These are phyloP conservation scores for Oreochromis spilurus DNA, from an alignment of 2,113 vertebrate genomes.

Conservation along the genomic window DNA sequence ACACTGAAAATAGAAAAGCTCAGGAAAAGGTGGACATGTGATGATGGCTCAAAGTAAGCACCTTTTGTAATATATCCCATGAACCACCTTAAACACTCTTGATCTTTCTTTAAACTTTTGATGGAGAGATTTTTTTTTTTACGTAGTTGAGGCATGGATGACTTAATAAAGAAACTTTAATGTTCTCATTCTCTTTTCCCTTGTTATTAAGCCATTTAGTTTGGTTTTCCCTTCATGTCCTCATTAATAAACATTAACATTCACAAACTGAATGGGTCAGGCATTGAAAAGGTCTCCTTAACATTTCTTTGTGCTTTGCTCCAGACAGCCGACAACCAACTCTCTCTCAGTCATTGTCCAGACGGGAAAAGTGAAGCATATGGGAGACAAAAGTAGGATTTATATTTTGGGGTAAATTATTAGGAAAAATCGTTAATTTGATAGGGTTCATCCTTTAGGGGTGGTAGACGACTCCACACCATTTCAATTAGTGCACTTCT, in stretches of 20 bases:
- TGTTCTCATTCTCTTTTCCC: slow-evolving; percentile 46
- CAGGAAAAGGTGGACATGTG: slow-evolving; percentile 59
- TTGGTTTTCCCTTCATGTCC: slow-evolving; percentile 87
- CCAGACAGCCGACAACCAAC: slow-evolving; percentile 75
- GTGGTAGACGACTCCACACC: slow-evolving; percentile 33
- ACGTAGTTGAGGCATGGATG: not conserved
- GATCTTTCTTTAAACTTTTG: slow-evolving; percentile 36
- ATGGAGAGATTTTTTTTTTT: not conserved
- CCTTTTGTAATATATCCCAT: slow-evolving; percentile 48
- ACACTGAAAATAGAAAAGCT: slow-evolving; percentile 71
- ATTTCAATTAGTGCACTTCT: slow-evolving; percentile 69
- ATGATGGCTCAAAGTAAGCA: slow-evolving; percentile 47
- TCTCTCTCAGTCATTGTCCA: slow-evolving; percentile 86
- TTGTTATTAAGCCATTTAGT: slow-evolving; percentile 80
- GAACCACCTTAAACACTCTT: slow-evolving; percentile 49
- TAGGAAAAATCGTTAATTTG: slow-evolving; percentile 24
- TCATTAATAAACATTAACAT: slow-evolving; percentile 95
- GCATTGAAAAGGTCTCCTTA: slow-evolving; percentile 96
- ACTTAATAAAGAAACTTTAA: not conserved
- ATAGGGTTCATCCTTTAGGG: slow-evolving; percentile 39
- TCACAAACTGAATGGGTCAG: slow-evolving; percentile 89
- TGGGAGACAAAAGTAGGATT: slow-evolving; percentile 21
- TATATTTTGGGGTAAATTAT: slow-evolving; percentile 38
- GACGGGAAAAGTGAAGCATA: not conserved
- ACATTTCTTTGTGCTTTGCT: slow-evolving; percentile 83